Percentiles rank a stretch among this genome's conserved stretches.
phyloP scores from a whole-genome alignment of 2,888 invertebrate genomes.

The Callimorpha dominula region DNA sequence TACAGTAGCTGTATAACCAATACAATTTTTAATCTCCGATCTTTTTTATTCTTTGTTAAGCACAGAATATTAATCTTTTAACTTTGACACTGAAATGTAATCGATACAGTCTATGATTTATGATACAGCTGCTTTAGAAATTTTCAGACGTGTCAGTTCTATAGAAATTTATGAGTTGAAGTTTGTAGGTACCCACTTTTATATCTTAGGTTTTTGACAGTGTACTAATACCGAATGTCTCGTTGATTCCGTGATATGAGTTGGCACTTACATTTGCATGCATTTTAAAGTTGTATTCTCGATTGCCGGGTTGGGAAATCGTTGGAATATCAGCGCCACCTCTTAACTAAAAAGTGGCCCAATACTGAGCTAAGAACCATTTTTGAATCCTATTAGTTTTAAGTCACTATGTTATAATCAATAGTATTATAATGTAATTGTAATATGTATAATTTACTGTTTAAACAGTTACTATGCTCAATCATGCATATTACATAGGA shows the following conservation, averaged over 20 bases:
- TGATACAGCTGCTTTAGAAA: background rate
- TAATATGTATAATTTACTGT: no score
- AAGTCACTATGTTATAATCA: no score
- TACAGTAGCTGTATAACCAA: background rate
- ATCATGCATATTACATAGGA: no score
- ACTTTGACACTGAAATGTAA: slow-evolving; percentile 6
- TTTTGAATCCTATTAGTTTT: no score
- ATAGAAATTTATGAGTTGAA: slow-evolving; percentile 2
- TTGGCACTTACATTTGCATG: background rate
- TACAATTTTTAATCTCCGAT: background rate
- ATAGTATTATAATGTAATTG: no score
- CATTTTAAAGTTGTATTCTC: no score
- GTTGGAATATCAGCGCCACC: no score
- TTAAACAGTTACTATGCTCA: no score
- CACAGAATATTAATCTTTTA: background rate
- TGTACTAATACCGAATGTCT: no score
- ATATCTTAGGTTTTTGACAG: background rate
- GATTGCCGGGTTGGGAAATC: no score
- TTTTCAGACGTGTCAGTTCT: background rate
- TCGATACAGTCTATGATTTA: slow-evolving; percentile 4
- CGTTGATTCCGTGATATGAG: background rate
- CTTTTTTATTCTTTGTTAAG: background rate
- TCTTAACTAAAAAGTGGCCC: no score
- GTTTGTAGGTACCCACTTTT: background rate
- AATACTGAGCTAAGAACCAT: no score